A percentile compares a stretch with the other conserved stretches of the same genome.
Conservation (phyloP, 2,797 vertebrate genomes). For the Oceanodroma leucorhoa region DNA sequence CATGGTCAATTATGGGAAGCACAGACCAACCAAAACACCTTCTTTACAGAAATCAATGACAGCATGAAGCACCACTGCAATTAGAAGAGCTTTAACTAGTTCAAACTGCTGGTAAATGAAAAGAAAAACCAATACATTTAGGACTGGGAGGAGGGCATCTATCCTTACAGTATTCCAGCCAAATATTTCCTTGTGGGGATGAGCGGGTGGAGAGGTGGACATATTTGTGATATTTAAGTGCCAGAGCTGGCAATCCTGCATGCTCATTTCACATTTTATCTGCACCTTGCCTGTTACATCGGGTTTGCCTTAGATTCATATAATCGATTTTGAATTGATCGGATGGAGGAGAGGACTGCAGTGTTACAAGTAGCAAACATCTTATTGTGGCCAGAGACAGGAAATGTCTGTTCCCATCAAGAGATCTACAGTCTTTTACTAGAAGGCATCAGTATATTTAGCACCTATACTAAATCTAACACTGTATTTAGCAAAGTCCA, state of each 20-base stretch:
- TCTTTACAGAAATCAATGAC: neutral
- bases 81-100: neutral
- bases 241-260: neutral
- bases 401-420: neutral
- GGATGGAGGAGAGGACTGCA: neutral
- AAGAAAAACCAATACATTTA: neutral
- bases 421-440: neutral
- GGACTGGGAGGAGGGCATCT: neutral
- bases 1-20: accelerated
- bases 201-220: neutral
- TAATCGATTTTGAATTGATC: neutral
- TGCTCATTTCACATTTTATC: neutral
- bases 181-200: neutral
- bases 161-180: neutral
- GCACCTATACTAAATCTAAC: neutral
- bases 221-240: neutral
- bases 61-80: neutral
- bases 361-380: neutral
- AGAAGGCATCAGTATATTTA: neutral
- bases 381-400: neutral
- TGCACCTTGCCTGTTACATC: neutral
- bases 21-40: neutral
- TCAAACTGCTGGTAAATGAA: neutral
- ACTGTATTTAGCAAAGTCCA: neutral
- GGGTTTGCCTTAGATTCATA: neutral